Conservation (phyloP, 2,113 vertebrate species). For the Sinosuthora webbiana region DNA sequence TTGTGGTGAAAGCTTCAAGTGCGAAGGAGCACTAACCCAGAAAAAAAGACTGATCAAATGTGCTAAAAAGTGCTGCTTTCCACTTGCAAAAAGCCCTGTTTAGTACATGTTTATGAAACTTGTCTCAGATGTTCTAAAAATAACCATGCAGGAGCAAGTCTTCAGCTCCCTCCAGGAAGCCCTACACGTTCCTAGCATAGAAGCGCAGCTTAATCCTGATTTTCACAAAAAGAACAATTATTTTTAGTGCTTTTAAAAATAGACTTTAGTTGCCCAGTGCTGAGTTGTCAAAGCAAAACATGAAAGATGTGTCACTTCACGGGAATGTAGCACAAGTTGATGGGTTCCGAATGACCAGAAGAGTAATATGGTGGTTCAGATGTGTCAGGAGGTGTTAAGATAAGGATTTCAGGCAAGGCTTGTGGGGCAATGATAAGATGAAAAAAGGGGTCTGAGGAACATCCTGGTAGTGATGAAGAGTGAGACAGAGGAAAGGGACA, state of each 20-base stretch:
- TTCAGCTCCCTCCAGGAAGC: slow-evolving; percentile 57
- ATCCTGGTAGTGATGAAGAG: neutral
- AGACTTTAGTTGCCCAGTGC: slow-evolving; percentile 50
- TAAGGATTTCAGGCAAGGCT: neutral
- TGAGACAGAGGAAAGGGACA: neutral
- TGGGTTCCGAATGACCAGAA: neutral
- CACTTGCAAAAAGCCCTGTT: neutral
- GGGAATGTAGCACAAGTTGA: neutral
- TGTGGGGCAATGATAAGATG: neutral
- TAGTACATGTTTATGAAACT: slow-evolving; percentile 49
- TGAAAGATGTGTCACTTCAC: neutral
- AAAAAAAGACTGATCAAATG: neutral
- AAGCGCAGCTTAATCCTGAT: slow-evolving; percentile 46
- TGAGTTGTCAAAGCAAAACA: slow-evolving; percentile 37
- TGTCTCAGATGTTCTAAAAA: slow-evolving; percentile 62
- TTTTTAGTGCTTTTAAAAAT: slow-evolving; percentile 72
- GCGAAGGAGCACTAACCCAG: neutral
- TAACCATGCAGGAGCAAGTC: slow-evolving; percentile 11
- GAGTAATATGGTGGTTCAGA: neutral
- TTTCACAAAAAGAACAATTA: slow-evolving; percentile 67
- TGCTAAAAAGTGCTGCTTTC: neutral
- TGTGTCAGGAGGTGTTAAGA: neutral
- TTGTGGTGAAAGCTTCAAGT: slow-evolving; percentile 17
- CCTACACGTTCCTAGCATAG: slow-evolving; percentile 53
- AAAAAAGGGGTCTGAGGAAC: neutral